A percentile compares a stretch with the other conserved stretches of the same genome.
phyloP scores from a whole-genome alignment of 2,113 vertebrate genomes.

The Pristiophorus japonicus region DNA sequence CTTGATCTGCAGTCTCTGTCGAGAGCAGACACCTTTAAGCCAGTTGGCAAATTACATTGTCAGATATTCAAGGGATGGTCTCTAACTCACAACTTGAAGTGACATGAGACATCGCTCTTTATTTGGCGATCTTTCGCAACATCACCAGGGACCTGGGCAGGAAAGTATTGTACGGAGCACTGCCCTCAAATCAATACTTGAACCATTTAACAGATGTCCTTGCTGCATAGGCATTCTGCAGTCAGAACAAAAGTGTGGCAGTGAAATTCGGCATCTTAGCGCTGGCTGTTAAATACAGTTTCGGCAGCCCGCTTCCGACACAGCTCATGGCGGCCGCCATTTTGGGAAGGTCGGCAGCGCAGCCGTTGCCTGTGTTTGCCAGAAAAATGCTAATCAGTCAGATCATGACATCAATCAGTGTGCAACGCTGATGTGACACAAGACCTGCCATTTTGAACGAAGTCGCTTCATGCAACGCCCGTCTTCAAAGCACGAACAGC shows the following conservation, averaged over 20 bases:
- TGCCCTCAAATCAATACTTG: neutral
- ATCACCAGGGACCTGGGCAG: neutral
- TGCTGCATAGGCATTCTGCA: neutral
- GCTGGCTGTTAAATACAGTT: too few relatives aligned
- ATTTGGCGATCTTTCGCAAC: neutral
- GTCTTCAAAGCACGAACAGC: too few relatives aligned
- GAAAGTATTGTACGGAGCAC: neutral
- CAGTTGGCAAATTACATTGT: neutral
- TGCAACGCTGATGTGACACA: too few relatives aligned
- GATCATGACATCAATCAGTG: too few relatives aligned
- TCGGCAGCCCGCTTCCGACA: too few relatives aligned
- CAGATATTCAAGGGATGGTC: neutral
- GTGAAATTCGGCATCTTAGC: too few relatives aligned
- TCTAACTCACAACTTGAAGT: neutral
- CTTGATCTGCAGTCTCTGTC: neutral
- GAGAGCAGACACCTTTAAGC: neutral
- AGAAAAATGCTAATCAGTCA: too few relatives aligned
- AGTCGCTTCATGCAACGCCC: too few relatives aligned
- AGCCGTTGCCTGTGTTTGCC: too few relatives aligned
- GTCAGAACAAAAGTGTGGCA: neutral
- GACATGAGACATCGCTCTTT: neutral
- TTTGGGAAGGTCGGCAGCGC: too few relatives aligned
- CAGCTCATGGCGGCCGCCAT: too few relatives aligned
- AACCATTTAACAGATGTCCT: neutral
- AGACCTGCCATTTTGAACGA: too few relatives aligned